These are phyloP conservation scores for Cyanocitta stelleri DNA, from an alignment of 2,113 vertebrate species.

Conservation along the genomic window DNA sequence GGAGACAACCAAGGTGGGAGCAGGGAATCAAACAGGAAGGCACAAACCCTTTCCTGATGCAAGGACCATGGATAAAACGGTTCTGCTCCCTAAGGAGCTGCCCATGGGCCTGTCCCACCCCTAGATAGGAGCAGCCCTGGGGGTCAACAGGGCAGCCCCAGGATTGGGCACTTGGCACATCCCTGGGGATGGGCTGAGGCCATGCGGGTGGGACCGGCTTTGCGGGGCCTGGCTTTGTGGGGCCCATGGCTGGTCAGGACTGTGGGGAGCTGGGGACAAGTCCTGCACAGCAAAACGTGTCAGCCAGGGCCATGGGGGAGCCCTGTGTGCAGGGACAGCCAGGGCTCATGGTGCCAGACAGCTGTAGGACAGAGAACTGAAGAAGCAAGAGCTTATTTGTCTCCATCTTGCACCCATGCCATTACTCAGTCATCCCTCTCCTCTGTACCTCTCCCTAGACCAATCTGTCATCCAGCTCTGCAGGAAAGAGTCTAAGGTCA, in stretches of 20 bases:
- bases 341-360: not conserved
- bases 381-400: not conserved
- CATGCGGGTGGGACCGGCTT: fast-evolving
- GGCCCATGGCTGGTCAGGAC: not conserved
- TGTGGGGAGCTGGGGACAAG: not conserved
- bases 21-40: not conserved
- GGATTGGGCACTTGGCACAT: fast-evolving
- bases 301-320: not conserved
- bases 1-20: not conserved
- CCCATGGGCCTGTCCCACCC: not conserved
- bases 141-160: not conserved
- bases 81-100: not conserved
- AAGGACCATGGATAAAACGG: fast-evolving
- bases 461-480: not conserved
- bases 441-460: not conserved
- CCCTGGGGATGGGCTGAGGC: no score
- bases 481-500: slow-evolving; percentile 2
- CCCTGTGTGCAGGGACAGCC: not conserved
- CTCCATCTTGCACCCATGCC: not conserved
- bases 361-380: not conserved
- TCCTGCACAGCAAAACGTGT: fast-evolving
- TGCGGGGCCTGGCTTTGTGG: fast-evolving
- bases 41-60: not conserved
- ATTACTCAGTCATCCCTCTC: not conserved
- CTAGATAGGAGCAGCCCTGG: not conserved